Evolutionary conservation across 2,888 invertebrate genomes (phyloP), one percentile per base, ranked within the genome.

Genomic region (Sphinx pinastri): DNA sequence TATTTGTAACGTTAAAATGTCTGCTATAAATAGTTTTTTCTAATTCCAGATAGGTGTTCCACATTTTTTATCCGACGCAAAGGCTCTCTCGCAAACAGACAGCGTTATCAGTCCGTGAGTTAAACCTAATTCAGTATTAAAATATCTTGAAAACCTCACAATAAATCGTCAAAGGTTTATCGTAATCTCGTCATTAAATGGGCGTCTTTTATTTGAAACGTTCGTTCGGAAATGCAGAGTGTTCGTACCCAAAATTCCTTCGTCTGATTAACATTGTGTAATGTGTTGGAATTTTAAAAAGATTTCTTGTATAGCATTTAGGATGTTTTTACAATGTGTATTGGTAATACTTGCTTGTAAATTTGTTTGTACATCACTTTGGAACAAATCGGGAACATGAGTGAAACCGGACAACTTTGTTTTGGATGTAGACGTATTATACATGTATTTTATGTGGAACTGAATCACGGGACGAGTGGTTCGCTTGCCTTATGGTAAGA

Each of bases 81-180:
- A 66, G n/a, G 51, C 19, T 67, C 67, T 55, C 63, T 51, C 11
- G 14, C 70, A 6, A 54, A n/a, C 51, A 25, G 55, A 55, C n/a
- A 38, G 49, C 16, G 51, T 67, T 73, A 75, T 77, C 79, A 57
- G 57, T 47, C 63, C 70, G 73, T 74, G 77, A 76, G 68, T 74
- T 71, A 72, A 76, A 72, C 76, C 76, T 76, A 76, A 80, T 71
- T 76, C 77, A 78, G 76, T 75, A 79, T 80, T 77, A 78, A 81
- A 77, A 80, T 81, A 84, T 78, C 74, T 77, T 73, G 74, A 72
- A 76, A 79, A 78, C 73, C 79, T 76, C 70, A 73, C 77, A 80
- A 86, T 85, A 87, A 84, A 87, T 86, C 79, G 76, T 77, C 72
- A 71, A 72, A 73, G 71, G 71, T 77, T 83, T 80, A 83, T 83